These are phyloP conservation scores for Sarcoramphus papa DNA, from an alignment of 2,797 vertebrate species.

Conservation along the genomic window DNA sequence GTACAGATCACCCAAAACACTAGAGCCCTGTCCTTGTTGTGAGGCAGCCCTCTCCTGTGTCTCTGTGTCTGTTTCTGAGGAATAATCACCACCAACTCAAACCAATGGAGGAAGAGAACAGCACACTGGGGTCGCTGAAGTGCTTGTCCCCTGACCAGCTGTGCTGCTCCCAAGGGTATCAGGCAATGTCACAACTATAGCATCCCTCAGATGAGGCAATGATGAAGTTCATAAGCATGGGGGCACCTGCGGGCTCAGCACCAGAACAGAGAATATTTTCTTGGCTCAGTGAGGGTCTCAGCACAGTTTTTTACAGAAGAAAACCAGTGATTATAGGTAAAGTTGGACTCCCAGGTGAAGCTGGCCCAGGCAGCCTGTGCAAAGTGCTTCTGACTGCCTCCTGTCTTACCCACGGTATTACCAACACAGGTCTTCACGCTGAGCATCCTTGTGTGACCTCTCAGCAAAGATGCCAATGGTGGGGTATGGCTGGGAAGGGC, in stretches of 20 bases:
- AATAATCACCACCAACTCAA: not conserved
- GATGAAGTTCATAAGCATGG: not conserved
- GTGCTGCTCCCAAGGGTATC: not conserved
- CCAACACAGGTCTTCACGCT: not conserved
- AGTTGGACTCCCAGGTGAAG: not conserved
- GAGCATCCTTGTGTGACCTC: not conserved
- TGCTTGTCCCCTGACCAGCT: not conserved
- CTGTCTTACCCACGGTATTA: not conserved
- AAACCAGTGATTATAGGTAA: not conserved
- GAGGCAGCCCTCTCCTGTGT: not conserved
- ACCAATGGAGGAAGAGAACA: not conserved
- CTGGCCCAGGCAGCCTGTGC: not conserved
- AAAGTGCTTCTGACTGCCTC: not conserved
- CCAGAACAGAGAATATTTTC: not conserved
- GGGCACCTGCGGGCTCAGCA: not conserved
- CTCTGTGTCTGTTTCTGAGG: not conserved
- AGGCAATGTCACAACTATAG: not conserved
- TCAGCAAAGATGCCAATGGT: not conserved
- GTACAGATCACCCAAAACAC: not conserved
- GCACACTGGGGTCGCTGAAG: not conserved
- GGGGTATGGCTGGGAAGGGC: not conserved
- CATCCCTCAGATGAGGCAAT: not conserved
- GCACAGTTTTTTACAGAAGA: not conserved
- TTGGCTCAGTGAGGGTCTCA: not conserved
- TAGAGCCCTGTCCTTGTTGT: not conserved